Conservation (phyloP, 2,797 vertebrate species). For the Florisuga fusca region DNA sequence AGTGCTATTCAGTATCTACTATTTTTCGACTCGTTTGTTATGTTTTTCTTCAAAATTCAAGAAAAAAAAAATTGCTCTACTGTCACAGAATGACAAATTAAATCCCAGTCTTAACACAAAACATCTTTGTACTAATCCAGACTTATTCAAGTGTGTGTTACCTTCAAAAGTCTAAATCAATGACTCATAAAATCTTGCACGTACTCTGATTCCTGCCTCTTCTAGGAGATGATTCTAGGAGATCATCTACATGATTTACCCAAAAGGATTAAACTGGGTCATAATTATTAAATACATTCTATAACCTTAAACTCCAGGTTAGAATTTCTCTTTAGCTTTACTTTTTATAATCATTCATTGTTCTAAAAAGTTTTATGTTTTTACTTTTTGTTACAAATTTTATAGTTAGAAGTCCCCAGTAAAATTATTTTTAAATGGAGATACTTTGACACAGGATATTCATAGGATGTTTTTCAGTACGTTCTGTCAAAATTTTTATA, state of each 20-base stretch:
- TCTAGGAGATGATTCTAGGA: conserved; percentile 42
- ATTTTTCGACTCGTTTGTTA: conserved; percentile 1
- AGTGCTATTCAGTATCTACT: neutral
- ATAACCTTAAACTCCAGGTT: conserved; percentile 14
- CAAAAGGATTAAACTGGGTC: conserved; percentile 50
- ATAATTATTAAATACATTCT: neutral
- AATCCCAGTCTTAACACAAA: neutral
- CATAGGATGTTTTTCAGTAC: neutral
- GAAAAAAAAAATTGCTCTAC: neutral
- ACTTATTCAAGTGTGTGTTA: neutral
- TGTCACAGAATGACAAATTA: neutral
- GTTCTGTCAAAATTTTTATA: neutral
- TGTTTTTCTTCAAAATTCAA: neutral
- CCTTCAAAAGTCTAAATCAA: conserved; percentile 15
- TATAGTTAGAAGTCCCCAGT: neutral
- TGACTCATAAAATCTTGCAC: conserved; percentile 42
- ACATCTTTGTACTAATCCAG: conserved; percentile 13
- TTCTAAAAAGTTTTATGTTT: neutral
- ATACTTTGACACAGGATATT: neutral
- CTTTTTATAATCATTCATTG: neutral
- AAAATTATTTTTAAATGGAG: neutral
- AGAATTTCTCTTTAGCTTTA: conserved; percentile 14
- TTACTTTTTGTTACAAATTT: neutral
- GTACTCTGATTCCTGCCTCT: neutral
- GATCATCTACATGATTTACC: conserved; percentile 5